A percentile compares a stretch with the other conserved stretches of the same genome.
These are phyloP conservation scores for Caenorhabditis sp. DNA, from an alignment of 2,888 invertebrate species.

Conservation along the genomic window DNA sequence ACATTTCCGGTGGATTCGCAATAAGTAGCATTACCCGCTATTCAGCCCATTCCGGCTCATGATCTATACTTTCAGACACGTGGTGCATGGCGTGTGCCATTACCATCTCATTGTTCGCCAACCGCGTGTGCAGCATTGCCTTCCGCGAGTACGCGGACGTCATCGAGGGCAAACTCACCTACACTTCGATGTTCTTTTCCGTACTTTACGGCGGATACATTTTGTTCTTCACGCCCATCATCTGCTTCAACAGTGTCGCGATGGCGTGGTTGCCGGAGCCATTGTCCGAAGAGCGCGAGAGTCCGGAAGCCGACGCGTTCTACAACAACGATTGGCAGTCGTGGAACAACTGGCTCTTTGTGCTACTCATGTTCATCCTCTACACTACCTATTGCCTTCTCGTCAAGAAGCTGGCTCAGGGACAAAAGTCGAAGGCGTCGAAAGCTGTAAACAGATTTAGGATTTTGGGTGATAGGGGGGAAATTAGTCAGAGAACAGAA, in stretches of 20 bases:
- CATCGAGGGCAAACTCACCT: constrained; percentile 31
- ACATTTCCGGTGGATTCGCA: constrained; percentile 44
- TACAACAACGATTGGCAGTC: constrained; percentile 44
- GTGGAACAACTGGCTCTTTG: constrained; percentile 43
- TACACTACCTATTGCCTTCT: constrained; percentile 36
- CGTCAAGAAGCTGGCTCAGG: constrained; percentile 35
- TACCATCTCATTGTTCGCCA: constrained; percentile 45
- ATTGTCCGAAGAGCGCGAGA: constrained; percentile 11
- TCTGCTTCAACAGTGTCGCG: constrained; percentile 34
- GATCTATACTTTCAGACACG: constrained; percentile 1
- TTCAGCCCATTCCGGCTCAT: not conserved
- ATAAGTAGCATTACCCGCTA: constrained; percentile 27
- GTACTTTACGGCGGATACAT: constrained; percentile 18
- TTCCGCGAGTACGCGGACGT: constrained; percentile 40
- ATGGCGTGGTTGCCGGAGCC: constrained; percentile 39
- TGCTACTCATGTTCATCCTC: constrained; percentile 18
- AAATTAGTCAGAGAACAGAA: too few relatives aligned
- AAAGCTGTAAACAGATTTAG: constrained; percentile 20
- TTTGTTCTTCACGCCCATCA: constrained; percentile 26
- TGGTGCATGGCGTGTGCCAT: constrained; percentile 52
- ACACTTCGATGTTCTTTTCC: constrained; percentile 3
- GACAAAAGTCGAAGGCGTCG: constrained; percentile 37
- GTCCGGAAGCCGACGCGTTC: constrained; percentile 6
- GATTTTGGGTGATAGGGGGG: too few relatives aligned
- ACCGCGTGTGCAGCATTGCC: constrained; percentile 36